Evolutionary conservation across 2,113 vertebrate genomes (phyloP).

Genomic region (Phrynosoma platyrhinos): DNA sequence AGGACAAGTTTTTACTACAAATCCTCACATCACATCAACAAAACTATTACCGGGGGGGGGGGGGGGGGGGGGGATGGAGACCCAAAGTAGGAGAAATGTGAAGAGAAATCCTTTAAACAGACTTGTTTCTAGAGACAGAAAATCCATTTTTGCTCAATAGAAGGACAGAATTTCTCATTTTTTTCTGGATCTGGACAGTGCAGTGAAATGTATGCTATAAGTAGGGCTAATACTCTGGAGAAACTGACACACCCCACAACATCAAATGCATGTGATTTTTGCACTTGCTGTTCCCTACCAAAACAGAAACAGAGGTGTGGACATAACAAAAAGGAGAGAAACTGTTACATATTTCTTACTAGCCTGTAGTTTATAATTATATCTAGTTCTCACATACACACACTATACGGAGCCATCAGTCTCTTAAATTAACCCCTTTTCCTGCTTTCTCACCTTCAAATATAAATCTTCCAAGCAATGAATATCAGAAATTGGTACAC

Average conservation of each 20-base stretch:
- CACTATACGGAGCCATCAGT: background rate
- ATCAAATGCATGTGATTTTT: background rate
- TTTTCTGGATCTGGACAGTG: background rate
- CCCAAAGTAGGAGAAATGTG: no score
- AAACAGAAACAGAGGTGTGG: background rate
- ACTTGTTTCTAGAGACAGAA: background rate
- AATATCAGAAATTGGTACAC: background rate
- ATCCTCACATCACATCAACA: background rate
- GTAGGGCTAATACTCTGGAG: background rate
- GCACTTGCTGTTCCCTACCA: background rate
- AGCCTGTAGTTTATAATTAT: background rate
- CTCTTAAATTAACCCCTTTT: background rate
- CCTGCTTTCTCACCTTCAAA: background rate
- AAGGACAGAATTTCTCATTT: background rate
- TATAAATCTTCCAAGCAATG: background rate
- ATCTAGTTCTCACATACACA: background rate
- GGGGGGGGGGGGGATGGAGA: no score
- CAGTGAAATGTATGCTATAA: conserved; percentile 1
- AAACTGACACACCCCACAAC: background rate
- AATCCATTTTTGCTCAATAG: background rate
- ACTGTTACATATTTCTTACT: background rate
- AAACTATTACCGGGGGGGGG: no score
- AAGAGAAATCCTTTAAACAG: background rate
- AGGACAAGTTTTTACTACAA: no score
- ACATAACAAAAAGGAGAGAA: background rate